Evolutionary conservation across 2,888 invertebrate genomes (phyloP).

Genomic region (Leptarthrus brevirostris): DNA sequence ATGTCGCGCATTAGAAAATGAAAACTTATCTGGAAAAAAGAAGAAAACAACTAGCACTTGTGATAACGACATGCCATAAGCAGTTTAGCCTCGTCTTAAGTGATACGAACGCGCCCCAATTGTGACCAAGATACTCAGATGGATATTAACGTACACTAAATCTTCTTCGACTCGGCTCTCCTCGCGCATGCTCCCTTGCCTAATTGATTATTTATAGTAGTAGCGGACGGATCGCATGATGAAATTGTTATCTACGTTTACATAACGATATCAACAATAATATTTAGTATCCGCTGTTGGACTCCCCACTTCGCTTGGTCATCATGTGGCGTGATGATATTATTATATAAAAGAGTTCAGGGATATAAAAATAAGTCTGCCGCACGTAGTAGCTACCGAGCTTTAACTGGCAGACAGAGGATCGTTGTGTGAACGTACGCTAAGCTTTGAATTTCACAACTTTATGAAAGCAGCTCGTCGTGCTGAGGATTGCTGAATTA

Average conservation of each 20-base stretch:
- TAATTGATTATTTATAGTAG: constrained; percentile 40
- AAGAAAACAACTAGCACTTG: neutral
- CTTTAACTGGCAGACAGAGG: neutral
- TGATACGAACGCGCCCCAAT: neutral
- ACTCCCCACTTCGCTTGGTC: neutral
- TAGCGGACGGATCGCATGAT: constrained; percentile 16
- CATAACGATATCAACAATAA: neutral
- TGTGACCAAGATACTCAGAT: neutral
- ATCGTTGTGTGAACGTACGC: neutral
- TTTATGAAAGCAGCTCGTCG: neutral
- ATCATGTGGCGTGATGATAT: neutral
- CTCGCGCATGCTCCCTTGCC: neutral
- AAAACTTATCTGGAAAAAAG: constrained; percentile 10
- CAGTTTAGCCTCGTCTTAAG: constrained; percentile 18
- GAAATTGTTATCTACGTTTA: constrained; percentile 18
- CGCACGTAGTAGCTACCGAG: neutral
- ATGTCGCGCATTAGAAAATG: constrained; percentile 35
- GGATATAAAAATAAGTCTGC: neutral
- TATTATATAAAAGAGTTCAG: neutral
- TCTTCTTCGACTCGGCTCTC: neutral
- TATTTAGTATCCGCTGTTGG: too few species aligned
- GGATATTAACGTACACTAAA: neutral
- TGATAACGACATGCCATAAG: constrained; percentile 16
- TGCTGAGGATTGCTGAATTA: too few species aligned
- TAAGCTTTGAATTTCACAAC: neutral